Conservation (phyloP, 2,888 invertebrate genomes). For the Tachina lurida region DNA sequence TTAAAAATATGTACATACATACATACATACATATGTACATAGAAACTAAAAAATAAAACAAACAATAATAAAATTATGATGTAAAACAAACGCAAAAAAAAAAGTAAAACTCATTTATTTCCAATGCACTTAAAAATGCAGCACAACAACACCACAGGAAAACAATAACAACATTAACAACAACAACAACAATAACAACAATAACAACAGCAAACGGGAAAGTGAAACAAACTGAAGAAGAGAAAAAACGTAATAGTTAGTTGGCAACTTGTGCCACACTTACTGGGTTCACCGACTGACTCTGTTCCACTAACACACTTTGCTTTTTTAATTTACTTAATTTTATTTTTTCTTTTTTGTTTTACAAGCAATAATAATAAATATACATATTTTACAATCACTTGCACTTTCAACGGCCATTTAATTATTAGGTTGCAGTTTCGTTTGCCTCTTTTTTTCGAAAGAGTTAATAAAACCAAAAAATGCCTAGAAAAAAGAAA, state of each 20-base stretch:
- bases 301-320: slow-evolving; percentile 58
- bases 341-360: neutral
- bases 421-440: slow-evolving; percentile 4
- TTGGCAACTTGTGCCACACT: slow-evolving; percentile 37
- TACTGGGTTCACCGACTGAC: slow-evolving; percentile 46
- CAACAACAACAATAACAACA: neutral
- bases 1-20: too few relatives aligned
- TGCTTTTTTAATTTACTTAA: neutral
- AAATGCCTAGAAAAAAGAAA: slow-evolving; percentile 38
- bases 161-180: neutral
- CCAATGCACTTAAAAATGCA: neutral
- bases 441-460: neutral
- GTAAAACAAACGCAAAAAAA: slow-evolving; percentile 26
- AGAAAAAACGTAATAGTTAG: slow-evolving; percentile 8
- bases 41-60: neutral
- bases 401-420: slow-evolving; percentile 59
- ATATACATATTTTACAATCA: slow-evolving; percentile 14
- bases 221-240: neutral
- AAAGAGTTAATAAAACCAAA: slow-evolving; percentile 4
- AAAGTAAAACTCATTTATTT: slow-evolving; percentile 18
- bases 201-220: neutral
- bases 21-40: too few relatives aligned
- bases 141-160: neutral
- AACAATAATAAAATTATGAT: slow-evolving; percentile 26
- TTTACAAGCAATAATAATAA: slow-evolving; percentile 26